Evolutionary conservation across 64 coral and sea anemone species (phyloP).

Genomic region (Pocillopora verrucosa): DNA sequence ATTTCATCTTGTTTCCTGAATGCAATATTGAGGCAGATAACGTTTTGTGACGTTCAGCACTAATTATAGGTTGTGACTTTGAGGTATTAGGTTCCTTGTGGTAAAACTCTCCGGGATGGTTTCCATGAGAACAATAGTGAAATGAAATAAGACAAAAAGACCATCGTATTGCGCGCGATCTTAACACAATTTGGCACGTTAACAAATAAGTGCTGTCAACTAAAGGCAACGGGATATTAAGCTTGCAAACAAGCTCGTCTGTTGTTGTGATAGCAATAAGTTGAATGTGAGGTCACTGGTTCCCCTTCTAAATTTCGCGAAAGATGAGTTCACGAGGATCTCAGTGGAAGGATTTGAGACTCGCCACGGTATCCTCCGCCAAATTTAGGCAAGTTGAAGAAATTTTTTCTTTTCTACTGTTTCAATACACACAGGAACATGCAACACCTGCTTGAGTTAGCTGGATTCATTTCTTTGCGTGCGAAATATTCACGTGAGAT

Average conservation of each 20-base stretch:
- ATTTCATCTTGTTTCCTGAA: not conserved
- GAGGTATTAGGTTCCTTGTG: not conserved
- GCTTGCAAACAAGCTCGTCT: constrained; percentile 15
- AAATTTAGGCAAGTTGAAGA: constrained; percentile 73
- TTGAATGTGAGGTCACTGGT: not conserved
- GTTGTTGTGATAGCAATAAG: not conserved
- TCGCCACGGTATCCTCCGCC: constrained; percentile 50
- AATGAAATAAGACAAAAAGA: not conserved
- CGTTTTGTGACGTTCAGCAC: constrained; percentile 24
- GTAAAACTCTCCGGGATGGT: not conserved
- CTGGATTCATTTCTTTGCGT: not conserved
- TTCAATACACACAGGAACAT: too few relatives aligned
- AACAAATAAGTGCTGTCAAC: not conserved
- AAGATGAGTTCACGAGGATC: constrained; percentile 25
- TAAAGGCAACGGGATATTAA: not conserved
- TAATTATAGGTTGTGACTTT: constrained; percentile 25
- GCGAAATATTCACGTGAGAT: too few relatives aligned
- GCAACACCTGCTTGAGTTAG: not conserved
- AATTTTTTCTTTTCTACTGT: too few relatives aligned
- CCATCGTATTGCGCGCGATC: not conserved
- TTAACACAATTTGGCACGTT: constrained; percentile 15
- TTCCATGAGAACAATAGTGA: constrained; percentile 34
- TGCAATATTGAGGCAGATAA: not conserved
- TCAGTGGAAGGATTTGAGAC: constrained; percentile 73
- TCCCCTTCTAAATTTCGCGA: too few relatives aligned